Percentiles rank a stretch among this genome's conserved stretches.
Conservation (phyloP, 2,113 vertebrate genomes). For the Carassius auratus region DNA sequence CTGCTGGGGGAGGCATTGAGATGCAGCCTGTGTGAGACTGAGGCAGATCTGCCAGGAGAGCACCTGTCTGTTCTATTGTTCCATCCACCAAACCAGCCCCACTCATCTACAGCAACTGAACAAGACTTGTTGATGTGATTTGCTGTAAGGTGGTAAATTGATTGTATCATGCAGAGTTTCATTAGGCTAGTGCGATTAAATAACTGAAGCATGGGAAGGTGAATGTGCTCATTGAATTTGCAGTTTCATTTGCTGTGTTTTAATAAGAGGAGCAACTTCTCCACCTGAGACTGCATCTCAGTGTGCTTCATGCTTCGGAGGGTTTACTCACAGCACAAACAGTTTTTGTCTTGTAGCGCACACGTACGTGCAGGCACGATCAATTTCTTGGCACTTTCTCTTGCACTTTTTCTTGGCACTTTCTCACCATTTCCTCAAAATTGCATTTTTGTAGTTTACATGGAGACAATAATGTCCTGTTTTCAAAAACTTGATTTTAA, state of each 20-base stretch:
- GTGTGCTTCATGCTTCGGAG: not conserved
- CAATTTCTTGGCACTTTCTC: not conserved
- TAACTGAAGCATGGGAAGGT: constrained; percentile 18
- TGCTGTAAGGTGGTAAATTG: not conserved
- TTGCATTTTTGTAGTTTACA: no score
- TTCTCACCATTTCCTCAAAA: not conserved
- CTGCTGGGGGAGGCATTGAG: constrained; percentile 24
- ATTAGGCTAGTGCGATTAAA: not conserved
- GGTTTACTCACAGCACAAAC: constrained; percentile 40
- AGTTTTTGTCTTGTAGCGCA: not conserved
- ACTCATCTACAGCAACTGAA: constrained; percentile 17
- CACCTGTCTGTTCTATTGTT: constrained; percentile 62
- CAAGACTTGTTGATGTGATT: not conserved
- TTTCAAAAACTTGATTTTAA: no score
- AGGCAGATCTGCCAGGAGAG: constrained; percentile 38
- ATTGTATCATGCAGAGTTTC: not conserved
- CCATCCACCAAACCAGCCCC: constrained; percentile 24
- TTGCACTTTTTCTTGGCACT: not conserved
- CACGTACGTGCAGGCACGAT: not conserved
- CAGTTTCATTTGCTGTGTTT: constrained; percentile 55
- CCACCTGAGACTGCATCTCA: constrained; percentile 65
- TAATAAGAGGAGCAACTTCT: constrained; percentile 59
- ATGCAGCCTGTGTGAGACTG: constrained; percentile 8
- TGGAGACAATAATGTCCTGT: no score
- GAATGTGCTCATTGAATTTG: constrained; percentile 58